Base-by-base conservation (phyloP, 1,140 invertebrate genomes). In the Orius laevigatus region DNA sequence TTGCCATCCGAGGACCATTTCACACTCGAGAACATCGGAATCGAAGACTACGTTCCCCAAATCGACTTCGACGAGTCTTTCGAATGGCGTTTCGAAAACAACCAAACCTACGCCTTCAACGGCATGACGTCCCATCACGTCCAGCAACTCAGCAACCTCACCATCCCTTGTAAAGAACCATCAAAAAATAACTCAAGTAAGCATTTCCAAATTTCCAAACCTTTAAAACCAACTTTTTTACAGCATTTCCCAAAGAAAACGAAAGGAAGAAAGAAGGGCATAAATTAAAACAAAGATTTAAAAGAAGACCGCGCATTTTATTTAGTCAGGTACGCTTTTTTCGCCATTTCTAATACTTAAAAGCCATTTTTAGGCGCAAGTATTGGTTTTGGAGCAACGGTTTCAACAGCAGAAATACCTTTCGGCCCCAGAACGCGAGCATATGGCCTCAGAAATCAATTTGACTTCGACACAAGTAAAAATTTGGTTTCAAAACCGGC, bases 301-400 rank as follows among this genome's bases (percentile, higher is more conserved):
- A 90, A 61, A 67, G 91, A 55, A 97, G 96, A 69, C 86, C 92
- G 0, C 68, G 93, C 39, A 84, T 97, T 0, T 71, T 98, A 0
- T 98, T 98, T 65, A 93, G 90, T 0, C 90, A 83, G 63, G 73
- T 74, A 58, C 59, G 58, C 3, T 44, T 19, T 18, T 31, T 11
- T 14, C 11, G 3, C 11, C 8, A 6, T 45, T 32, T 45, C 43
- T 38, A 4, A 42, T 6, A 33, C 16, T 35, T n/a, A n/a, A n/a
- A n/a, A n/a, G 11, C 12, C 1, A 18, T 38, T 58, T 58, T 31
- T 60, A 90, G 71, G 80, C 81, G 0, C 94, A 98, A 70, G 75
- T 79, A 70, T 59, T 75, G 79, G 61, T 60, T n/a, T n/a, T 81
- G 42, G 78, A 81, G 58, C 58, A 73, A 38, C 62, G 74, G 34